Evolutionary conservation across 2,113 vertebrate genomes (phyloP).

Genomic region (Colossoma macropomum): DNA sequence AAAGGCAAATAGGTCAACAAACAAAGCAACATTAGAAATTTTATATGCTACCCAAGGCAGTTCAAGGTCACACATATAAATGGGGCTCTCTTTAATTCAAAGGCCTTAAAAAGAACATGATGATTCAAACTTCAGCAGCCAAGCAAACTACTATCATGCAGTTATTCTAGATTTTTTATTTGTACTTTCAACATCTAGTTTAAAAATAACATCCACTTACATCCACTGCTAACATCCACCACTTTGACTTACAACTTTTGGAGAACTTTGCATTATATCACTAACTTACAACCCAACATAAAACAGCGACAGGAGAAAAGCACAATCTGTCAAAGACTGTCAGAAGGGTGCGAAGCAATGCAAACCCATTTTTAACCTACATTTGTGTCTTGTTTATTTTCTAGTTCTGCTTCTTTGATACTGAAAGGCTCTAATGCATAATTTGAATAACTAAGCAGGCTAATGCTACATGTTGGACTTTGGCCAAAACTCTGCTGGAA

Average conservation of each 20-base stretch:
- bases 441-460: not conserved
- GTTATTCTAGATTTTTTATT: not conserved
- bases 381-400: not conserved
- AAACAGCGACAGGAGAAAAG: not conserved
- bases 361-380: not conserved
- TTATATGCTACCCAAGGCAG: not conserved
- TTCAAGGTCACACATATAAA: not conserved
- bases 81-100: not conserved
- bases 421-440: not conserved
- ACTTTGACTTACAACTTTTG: not conserved
- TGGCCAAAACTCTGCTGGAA: not conserved
- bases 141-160: not conserved
- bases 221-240: not conserved
- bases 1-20: not conserved
- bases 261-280: not conserved
- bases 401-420: not conserved
- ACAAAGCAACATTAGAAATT: not conserved
- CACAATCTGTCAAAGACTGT: not conserved
- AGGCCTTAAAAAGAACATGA: not conserved
- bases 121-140: not conserved
- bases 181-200: no score
- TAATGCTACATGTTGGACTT: not conserved
- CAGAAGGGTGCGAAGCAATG: not conserved
- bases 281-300: constrained; percentile 6
- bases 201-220: no score